Base-by-base conservation (phyloP, 2,888 invertebrate genomes). In the Morinoia aosen region DNA sequence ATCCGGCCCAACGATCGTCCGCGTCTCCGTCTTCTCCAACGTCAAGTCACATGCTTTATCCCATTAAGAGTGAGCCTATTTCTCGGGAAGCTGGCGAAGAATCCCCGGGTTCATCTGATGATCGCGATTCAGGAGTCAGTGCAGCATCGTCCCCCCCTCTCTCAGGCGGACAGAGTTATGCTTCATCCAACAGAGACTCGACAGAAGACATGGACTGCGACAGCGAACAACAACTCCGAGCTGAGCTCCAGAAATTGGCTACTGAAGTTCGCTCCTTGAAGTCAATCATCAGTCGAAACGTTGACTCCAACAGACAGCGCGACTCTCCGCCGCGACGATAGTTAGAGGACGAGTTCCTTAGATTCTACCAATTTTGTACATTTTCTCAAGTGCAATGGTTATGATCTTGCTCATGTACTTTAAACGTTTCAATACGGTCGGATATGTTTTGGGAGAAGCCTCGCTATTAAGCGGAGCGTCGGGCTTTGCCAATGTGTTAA, bases 191-290 rank as follows among this genome's bases (percentile, higher is more conserved):
- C 40, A 40, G 64, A 64, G 95, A 64, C 61, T 64, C 91, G 39
- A 96, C 96, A 16, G 96, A 95, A 40, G 95, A 95, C 33, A 64
- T 95, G 48, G 96, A 96, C 94, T 96, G 95, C 39, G 96, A 96
- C 76, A 96, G 96, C 95, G 96, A 95, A 61, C 58, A 96, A 12
- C 96, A 96, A 90, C 96, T 97, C 58, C 96, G 97, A 93, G 98
- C 98, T 8, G 98, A 99, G 97, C 98, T 99, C 97, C 98, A 98
- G 97, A 98, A 98, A 97, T 98, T 99, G 57, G 99, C 99, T 76
- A 98, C 98, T 1, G 99, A 99, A 97, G 99, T 99, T 97, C 99
- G 98, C 95, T 98, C 98, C 96, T 98, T 99, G 14, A 99, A 99
- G 97, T 97, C 97, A 96, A 97, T 97, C 96, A 97, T 97, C 61